These are phyloP conservation scores for Scolanthus callimorphus DNA, from an alignment of 92 coral and sea anemone genomes.

Conservation along the genomic window DNA sequence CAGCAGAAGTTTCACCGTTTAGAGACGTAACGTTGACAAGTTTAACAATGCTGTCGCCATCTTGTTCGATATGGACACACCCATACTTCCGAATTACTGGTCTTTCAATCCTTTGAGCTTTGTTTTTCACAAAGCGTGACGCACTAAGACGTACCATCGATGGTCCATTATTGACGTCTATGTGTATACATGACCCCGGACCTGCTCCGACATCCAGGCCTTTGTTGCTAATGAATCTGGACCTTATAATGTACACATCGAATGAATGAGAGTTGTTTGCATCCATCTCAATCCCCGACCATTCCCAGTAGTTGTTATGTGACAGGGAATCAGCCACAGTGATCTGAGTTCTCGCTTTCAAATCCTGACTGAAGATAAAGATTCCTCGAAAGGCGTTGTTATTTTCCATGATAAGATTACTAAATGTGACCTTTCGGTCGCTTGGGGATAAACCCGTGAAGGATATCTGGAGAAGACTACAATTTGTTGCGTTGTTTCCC, in stretches of 20 bases:
- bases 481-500: not conserved
- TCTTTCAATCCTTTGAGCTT: not conserved
- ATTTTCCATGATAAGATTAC: not conserved
- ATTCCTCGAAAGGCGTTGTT: not conserved
- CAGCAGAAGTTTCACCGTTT: not conserved
- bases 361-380: no score
- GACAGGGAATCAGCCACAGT: not conserved
- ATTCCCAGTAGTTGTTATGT: not conserved
- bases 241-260: not conserved
- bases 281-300: not conserved
- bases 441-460: not conserved
- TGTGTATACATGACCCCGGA: not conserved
- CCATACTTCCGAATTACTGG: not conserved
- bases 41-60: not conserved
- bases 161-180: not conserved
- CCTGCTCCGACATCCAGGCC: not conserved
- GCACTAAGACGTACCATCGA: not conserved
- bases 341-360: not conserved
- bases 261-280: not conserved
- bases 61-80: not conserved
- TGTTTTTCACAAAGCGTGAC: not conserved
- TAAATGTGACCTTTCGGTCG: not conserved
- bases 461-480: not conserved
- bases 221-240: not conserved
- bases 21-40: not conserved